Evolutionary conservation across 2,113 vertebrate species (phyloP), one percentile per base, ranked within the genome.

Genomic region (Tetrao urogallus): DNA sequence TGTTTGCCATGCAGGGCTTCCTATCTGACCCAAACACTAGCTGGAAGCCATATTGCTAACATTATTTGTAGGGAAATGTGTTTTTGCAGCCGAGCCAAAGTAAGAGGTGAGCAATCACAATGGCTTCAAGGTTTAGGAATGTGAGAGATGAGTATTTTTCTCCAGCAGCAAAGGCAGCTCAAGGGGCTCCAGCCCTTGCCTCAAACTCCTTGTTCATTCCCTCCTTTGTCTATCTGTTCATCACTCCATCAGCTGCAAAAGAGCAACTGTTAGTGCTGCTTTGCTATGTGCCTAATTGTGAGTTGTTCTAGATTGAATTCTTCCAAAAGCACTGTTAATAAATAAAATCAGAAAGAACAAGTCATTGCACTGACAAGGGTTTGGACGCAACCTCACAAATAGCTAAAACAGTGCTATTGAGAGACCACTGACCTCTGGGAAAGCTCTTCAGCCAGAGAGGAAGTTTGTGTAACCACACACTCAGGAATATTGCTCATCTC

Each of bases 61-160:
- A 9, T 58, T 90, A 60, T 92, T 88, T 92, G 93, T 47, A 84
- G 90, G 92, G 88, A 92, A 90, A 95, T 30, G 50, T 60, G 90
- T 74, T 42, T 64, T 88, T 70, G 88, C 6, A 0, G 86, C 88
- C 73, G 14, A 82, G 66, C 63, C 0, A 0, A 20, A 22, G 65
- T 78, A 90, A 57, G 63, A 92, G 86, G 61, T 2, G 0, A 81
- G 70, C 2, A 75, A 89, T 93, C 67, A 67, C 0, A 2, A 50
- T 40, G 88, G 74, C 81, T 74, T 4, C 43, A 47, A 64, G 65
- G 34, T 94, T 90, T 84, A 90, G 93, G 95, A 95, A 96, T 88
- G 90, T 72, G 88, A 96, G 92, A 96, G 69, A 73, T 36, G 61
- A 90, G 36, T 77, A 88, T 90, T 96, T 90, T 95, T 93, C 73